Base-by-base conservation (phyloP, 2,888 invertebrate genomes). In the Panorpa germanica region DNA sequence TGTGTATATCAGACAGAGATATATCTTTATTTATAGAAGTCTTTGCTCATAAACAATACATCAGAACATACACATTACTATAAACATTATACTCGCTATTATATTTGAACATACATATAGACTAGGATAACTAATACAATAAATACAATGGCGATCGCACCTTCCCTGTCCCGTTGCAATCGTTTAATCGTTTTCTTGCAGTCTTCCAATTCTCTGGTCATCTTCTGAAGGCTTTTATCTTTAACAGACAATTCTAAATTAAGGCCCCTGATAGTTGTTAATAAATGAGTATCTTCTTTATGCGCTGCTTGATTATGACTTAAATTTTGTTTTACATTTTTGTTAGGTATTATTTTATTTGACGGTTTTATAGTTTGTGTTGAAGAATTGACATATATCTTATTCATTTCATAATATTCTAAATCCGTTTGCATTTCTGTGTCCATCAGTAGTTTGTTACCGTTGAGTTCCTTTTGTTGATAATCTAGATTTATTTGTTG, bases 231-330 rank as follows among this genome's bases (percentile, higher is more conserved):
- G 3, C 67, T 64, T 40, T 78, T 73, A 42, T 81, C 80, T 48
- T 80, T 80, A 18, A 66, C 65, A 4, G 70, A 63, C 29, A 81
- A 46, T 44, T 82, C 82, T 1, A 71, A 52, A 46, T 81, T 75
- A 44, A 82, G 54, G 3, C 80, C 80, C 35, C 81, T 67, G 41
- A 82, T 76, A 0, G 81, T 80, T 1, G 80, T 78, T 14, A 81
- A 50, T 26, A 82, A 57, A 54, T 82, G 77, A 18, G 74, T 63
- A 39, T 81, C 80, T 42, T 78, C 76, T 47, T 72, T 76, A 5
- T 60, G 46, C 36, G 62, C 59, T 30, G 43, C 44, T 34, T 45
- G 43, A 33, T 43, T 40, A 13, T n/a, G n/a, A n/a, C n/a, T n/a
- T n/a, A n/a, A n/a, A n/a, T n/a, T n/a, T n/a, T n/a, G n/a, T n/a